Conservation (phyloP, 2,888 invertebrate species). For the Sylvicola fuscatus region DNA sequence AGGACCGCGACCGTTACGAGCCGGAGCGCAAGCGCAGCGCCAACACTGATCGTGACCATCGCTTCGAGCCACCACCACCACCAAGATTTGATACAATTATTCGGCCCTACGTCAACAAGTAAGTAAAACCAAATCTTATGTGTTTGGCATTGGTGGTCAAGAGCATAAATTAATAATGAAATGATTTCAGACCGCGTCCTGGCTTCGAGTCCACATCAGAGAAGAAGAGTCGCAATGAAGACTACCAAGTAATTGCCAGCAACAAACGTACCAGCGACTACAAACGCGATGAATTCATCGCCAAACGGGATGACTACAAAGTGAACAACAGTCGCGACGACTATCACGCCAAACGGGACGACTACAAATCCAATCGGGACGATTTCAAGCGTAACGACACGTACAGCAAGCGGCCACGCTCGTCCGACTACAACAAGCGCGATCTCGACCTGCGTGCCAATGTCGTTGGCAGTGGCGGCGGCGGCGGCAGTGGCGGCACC, state of each 20-base stretch:
- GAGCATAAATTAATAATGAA: neutral
- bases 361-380: constrained; percentile 9
- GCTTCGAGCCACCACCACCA: constrained; percentile 24
- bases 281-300: constrained; percentile 17
- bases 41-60: constrained; percentile 12
- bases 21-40: constrained; percentile 20
- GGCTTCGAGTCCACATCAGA: constrained; percentile 6
- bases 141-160: neutral
- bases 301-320: no score
- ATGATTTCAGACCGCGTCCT: constrained; percentile 3
- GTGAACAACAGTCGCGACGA: neutral
- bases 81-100: constrained; percentile 23
- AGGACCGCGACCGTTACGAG: no score
- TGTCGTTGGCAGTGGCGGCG: constrained; percentile 12
- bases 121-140: constrained; percentile 11
- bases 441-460: constrained; percentile 8
- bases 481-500: constrained; percentile 11
- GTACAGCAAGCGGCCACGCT: no score
- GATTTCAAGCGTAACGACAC: constrained; percentile 20
- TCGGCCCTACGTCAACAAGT: constrained; percentile 7
- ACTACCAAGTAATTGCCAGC: constrained; percentile 8
- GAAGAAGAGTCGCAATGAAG: constrained; percentile 6
- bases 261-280: constrained; percentile 7
- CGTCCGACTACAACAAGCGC: neutral
- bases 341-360: neutral